Evolutionary conservation across 2,888 invertebrate species (phyloP).

Genomic region (Drosophila hawaiiensis): DNA sequence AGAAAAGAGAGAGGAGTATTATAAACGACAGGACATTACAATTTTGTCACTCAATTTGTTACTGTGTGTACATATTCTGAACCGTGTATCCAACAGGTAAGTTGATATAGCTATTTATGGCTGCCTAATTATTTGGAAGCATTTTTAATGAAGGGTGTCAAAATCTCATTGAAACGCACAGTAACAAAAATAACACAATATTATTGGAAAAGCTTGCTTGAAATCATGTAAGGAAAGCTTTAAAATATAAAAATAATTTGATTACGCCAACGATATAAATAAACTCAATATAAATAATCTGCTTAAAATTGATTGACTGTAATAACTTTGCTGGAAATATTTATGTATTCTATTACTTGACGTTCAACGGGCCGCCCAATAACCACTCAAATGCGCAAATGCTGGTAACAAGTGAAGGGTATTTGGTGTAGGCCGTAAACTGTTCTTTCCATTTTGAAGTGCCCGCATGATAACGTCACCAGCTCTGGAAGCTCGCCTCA

Average conservation of each 20-base stretch:
- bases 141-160: background rate
- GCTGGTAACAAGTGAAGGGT: background rate
- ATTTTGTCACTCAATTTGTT: background rate
- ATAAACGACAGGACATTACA: background rate
- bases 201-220: background rate
- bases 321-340: background rate
- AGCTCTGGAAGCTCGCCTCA: constrained; percentile 11
- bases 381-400: too few species aligned
- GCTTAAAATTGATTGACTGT: background rate
- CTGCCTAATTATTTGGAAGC: background rate
- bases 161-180: background rate
- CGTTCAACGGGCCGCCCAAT: background rate
- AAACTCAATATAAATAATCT: background rate
- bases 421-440: background rate
- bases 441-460: background rate
- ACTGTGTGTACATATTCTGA: background rate
- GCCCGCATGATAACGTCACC: constrained; percentile 14
- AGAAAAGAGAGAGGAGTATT: background rate
- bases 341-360: background rate
- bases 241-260: background rate
- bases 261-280: background rate
- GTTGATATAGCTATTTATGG: background rate
- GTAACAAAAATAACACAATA: background rate
- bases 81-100: background rate
- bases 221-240: background rate